These are phyloP conservation scores for Paedocypris sp. DNA, from an alignment of 2,113 vertebrate genomes.

Conservation along the genomic window DNA sequence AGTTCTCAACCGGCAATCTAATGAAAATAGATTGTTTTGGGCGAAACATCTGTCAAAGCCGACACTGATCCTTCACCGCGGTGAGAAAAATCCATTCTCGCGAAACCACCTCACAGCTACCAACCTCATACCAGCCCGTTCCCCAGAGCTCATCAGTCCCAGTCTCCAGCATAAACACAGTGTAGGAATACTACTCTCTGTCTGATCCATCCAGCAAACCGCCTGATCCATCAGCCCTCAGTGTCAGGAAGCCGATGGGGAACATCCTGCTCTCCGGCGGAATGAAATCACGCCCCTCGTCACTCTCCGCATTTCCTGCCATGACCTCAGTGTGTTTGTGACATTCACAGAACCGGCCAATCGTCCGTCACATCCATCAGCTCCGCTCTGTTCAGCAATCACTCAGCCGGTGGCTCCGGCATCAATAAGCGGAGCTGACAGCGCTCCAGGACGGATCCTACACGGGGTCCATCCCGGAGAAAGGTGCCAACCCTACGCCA, in stretches of 20 bases:
- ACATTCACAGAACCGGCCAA: slow-evolving; percentile 41
- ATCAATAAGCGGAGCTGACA: slow-evolving; percentile 56
- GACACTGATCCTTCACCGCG: slow-evolving; percentile 15
- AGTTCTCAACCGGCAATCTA: too few species aligned
- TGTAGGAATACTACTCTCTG: slow-evolving; percentile 26
- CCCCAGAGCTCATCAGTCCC: slow-evolving; percentile 4
- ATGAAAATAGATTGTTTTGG: background rate
- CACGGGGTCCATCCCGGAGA: slow-evolving; percentile 23
- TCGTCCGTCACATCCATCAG: slow-evolving; percentile 58
- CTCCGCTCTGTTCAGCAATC: slow-evolving; percentile 47
- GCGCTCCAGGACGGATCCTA: slow-evolving; percentile 31
- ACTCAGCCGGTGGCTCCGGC: slow-evolving; percentile 46
- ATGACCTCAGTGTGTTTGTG: slow-evolving; percentile 21
- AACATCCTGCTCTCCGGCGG: slow-evolving; percentile 27
- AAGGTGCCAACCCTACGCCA: slow-evolving; percentile 35
- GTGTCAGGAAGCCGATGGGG: slow-evolving; percentile 31
- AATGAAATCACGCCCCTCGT: slow-evolving; percentile 39
- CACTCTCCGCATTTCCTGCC: slow-evolving; percentile 27
- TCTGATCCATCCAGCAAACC: slow-evolving; percentile 26
- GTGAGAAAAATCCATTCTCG: background rate
- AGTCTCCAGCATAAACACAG: slow-evolving; percentile 40
- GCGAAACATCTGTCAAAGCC: background rate
- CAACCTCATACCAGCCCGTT: background rate
- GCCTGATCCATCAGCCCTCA: slow-evolving; percentile 39
- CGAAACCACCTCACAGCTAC: background rate